phyloP scores from a whole-genome alignment of 2,888 invertebrate species.

The Lithophane leautieri region DNA sequence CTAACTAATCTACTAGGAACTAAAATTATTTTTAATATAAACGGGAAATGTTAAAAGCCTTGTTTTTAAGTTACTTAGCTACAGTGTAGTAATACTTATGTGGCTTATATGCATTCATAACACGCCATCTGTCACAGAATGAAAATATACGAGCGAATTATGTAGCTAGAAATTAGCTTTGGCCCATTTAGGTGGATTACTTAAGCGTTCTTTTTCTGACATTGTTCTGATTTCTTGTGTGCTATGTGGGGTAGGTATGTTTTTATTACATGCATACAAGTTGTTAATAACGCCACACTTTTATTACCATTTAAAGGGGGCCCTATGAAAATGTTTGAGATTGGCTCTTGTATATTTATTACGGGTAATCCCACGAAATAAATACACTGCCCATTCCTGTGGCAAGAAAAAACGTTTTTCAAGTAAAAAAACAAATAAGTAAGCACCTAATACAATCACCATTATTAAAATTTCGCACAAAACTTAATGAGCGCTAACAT shows the following conservation, averaged over 20 bases:
- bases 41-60: slow-evolving; percentile 15
- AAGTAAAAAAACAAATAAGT: too few relatives aligned
- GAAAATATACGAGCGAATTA: slow-evolving; percentile 62
- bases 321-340: too few relatives aligned
- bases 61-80: slow-evolving; percentile 43
- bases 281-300: background rate
- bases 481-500: background rate
- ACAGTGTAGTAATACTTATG: slow-evolving; percentile 37
- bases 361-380: background rate
- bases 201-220: slow-evolving; percentile 33
- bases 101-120: slow-evolving; percentile 52
- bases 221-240: slow-evolving; percentile 31
- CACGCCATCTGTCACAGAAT: slow-evolving; percentile 60
- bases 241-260: slow-evolving; percentile 11
- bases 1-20: slow-evolving; percentile 40
- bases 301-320: background rate
- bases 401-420: background rate
- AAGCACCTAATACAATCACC: too few relatives aligned
- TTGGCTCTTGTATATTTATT: too few relatives aligned
- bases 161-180: slow-evolving; percentile 55
- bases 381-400: too few relatives aligned
- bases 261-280: slow-evolving; percentile 2
- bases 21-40: slow-evolving; percentile 24
- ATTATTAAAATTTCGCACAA: background rate
- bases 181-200: slow-evolving; percentile 32